These are phyloP conservation scores for Micropoecilia bifurca DNA, from an alignment of 2,797 vertebrate genomes.

Conservation along the genomic window DNA sequence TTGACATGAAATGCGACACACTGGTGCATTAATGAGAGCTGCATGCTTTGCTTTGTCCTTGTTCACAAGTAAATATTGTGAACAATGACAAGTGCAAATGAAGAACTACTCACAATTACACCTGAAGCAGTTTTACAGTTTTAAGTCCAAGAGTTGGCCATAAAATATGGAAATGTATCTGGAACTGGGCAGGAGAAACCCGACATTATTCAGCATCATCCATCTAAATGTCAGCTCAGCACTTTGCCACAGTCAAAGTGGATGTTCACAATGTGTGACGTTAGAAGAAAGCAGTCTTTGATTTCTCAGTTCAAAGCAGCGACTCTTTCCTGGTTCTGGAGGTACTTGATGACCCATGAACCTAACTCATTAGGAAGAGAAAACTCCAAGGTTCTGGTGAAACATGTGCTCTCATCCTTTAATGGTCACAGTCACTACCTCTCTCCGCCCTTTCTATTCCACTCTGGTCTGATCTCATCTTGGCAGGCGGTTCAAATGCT, in stretches of 20 bases:
- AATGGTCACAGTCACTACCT: slow-evolving; percentile 54
- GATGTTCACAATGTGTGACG: not conserved
- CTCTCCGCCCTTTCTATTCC: not conserved
- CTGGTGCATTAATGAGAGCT: not conserved
- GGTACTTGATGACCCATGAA: slow-evolving; percentile 40
- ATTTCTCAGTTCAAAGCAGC: not conserved
- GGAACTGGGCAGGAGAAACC: not conserved
- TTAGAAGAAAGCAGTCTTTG: not conserved
- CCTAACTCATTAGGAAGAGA: slow-evolving; percentile 55
- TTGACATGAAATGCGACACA: not conserved
- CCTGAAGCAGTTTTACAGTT: not conserved
- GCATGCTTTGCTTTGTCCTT: not conserved
- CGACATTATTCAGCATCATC: slow-evolving; percentile 7
- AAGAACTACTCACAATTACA: not conserved
- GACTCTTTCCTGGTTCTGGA: slow-evolving; percentile 29
- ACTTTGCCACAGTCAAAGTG: not conserved
- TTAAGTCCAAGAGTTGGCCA: not conserved
- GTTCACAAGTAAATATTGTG: not conserved
- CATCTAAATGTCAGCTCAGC: too few relatives aligned
- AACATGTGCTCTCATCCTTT: slow-evolving; percentile 62
- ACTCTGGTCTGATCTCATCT: slow-evolving; percentile 26
- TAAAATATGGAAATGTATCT: not conserved
- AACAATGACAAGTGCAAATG: not conserved
- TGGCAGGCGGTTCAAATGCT: slow-evolving; percentile 11
- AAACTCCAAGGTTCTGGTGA: slow-evolving; percentile 69